A percentile compares a stretch with the other conserved stretches of the same genome.
Evolutionary conservation across 2,113 vertebrate species (phyloP).

Genomic region (Chionis minor): DNA sequence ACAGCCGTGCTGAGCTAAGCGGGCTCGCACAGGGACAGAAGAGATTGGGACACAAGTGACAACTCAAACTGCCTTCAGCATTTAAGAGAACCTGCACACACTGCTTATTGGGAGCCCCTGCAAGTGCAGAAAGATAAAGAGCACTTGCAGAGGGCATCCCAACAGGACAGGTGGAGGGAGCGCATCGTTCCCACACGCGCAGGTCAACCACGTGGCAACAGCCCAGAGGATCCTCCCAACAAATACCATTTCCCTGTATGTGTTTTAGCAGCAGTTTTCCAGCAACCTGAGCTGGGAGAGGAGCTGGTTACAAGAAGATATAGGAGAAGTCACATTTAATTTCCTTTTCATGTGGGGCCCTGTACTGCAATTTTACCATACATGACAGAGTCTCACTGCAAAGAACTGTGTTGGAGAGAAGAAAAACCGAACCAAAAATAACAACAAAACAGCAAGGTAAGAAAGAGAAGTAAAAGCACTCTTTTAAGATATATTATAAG

Average conservation of each 20-base stretch:
- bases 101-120: not conserved
- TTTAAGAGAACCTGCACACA: not conserved
- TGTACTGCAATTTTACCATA: not conserved
- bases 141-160: not conserved
- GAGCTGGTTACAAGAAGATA: not conserved
- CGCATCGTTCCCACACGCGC: accelerated
- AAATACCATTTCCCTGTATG: not conserved
- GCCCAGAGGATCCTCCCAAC: not conserved
- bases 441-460: not conserved
- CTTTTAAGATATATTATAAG: not conserved
- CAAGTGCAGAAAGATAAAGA: not conserved
- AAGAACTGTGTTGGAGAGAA: accelerated
- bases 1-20: not conserved
- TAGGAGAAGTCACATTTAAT: not conserved
- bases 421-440: not conserved
- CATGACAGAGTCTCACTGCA: not conserved
- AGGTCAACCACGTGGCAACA: not conserved
- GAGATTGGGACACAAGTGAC: not conserved
- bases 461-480: not conserved
- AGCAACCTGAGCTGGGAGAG: not conserved
- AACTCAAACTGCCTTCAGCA: not conserved
- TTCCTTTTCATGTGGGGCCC: not conserved
- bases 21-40: not conserved
- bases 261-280: not conserved
- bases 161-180: not conserved